Evolutionary conservation across 2,113 vertebrate species (phyloP), one percentile per base, ranked within the genome.

Genomic region (Tauraco erythrolophus): DNA sequence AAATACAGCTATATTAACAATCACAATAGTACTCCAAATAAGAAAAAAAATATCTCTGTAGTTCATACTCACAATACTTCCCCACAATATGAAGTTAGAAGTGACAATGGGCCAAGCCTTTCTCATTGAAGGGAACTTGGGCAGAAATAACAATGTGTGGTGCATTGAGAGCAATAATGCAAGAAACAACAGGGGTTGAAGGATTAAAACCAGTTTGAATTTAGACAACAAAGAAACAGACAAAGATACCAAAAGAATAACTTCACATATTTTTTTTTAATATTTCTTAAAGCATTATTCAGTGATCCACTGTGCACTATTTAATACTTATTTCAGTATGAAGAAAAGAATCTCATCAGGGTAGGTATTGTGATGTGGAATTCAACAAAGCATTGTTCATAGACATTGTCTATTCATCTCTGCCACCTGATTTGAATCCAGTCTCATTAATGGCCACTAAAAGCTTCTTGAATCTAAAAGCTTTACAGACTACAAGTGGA

Each of bases 131-230:
- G 80, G 77, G 88, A 97, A 98, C 71, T 94, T 97, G 80, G 90
- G 96, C 97, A 97, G 96, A 98, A 97, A 85, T 97, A 98, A 95
- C 88, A 97, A 98, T 88, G 86, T 84, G 27, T 60, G 82, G 66
- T 45, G 92, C 64, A 96, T 46, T 97, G 72, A 92, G 46, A 93
- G 88, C 84, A 96, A 92, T 86, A 96, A 95, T 74, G 41, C 65
- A 84, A 86, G 88, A 97, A 97, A 96, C 94, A 97, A 97, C 95
- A 86, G 92, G 87, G 89, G 84, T 48, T 96, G 74, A 83, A 92
- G 84, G 96, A 97, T 97, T 96, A 97, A 98, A 94, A 95, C 3
- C 50, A 92, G 79, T 88, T 61, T 94, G 90, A 91, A 81, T 95
- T 93, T 89, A 76, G 79, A 96, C 46, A 61, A 92, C 43, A 95